Conservation (phyloP, 2,113 vertebrate genomes). For the Sylvia atricapilla region DNA sequence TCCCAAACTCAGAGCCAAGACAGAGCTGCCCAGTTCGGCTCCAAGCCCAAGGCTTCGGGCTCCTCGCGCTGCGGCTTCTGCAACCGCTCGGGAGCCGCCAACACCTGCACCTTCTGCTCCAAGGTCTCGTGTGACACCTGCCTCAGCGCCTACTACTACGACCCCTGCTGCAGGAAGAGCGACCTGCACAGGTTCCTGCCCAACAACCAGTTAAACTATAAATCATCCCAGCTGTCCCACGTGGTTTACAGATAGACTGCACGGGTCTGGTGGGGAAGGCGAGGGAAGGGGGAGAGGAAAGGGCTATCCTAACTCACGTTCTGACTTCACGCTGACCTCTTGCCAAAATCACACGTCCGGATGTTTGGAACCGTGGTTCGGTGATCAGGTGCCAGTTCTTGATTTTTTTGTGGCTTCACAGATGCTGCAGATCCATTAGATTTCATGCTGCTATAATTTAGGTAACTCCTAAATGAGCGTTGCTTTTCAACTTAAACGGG, state of each 20-base stretch:
- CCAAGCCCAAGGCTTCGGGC: constrained; percentile 74
- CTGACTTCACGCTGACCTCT: constrained; percentile 48
- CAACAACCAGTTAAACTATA: constrained; percentile 93
- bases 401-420: constrained; percentile 47
- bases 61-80: constrained; percentile 92
- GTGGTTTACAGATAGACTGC: constrained; percentile 88
- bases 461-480: constrained; percentile 23
- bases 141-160: constrained; percentile 88
- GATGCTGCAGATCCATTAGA: constrained; percentile 36
- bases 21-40: constrained; percentile 74
- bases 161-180: constrained; percentile 90
- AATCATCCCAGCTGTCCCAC: constrained; percentile 89
- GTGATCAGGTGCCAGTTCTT: constrained; percentile 39
- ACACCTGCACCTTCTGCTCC: constrained; percentile 96
- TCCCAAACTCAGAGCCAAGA: constrained; percentile 84
- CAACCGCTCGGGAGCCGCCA: constrained; percentile 87
- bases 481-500: constrained; percentile 35
- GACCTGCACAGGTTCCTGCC: constrained; percentile 93
- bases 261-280: not conserved
- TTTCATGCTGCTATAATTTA: constrained; percentile 59
- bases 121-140: constrained; percentile 95
- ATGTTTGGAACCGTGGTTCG: constrained; percentile 25
- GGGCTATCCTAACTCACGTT: constrained; percentile 56
- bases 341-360: not conserved
- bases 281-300: constrained; percentile 70